These are phyloP conservation scores for Lucinisca nassula DNA, from an alignment of 2,888 invertebrate genomes.

Conservation along the genomic window DNA sequence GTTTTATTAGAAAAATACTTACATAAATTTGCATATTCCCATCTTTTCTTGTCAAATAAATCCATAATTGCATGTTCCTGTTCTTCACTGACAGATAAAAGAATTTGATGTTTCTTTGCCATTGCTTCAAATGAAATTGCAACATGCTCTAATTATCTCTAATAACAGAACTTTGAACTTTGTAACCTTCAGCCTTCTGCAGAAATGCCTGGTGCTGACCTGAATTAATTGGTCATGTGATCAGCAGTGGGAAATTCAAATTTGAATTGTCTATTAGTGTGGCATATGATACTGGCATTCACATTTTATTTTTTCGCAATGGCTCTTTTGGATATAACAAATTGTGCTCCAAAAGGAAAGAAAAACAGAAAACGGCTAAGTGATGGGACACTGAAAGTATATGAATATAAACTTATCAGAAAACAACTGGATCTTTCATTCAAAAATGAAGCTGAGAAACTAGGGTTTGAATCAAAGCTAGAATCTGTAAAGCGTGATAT, in stretches of 20 bases:
- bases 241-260: neutral
- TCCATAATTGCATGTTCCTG: neutral
- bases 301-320: neutral
- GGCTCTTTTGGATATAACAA: neutral
- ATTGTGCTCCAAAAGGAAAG: neutral
- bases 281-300: neutral
- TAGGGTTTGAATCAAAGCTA: neutral
- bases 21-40: neutral
- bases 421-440: neutral
- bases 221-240: neutral
- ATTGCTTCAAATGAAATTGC: too few relatives aligned
- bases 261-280: neutral
- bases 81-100: neutral
- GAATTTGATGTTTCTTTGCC: neutral
- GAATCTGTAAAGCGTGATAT: neutral
- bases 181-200: neutral
- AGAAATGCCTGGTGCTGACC: neutral
- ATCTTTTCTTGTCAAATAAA: neutral
- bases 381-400: neutral
- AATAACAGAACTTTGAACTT: too few relatives aligned
- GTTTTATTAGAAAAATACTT: neutral
- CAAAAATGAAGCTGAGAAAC: neutral
- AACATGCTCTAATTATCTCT: too few relatives aligned
- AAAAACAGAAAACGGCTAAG: constrained; percentile 1
- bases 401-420: neutral